Percentiles rank a stretch among this genome's conserved stretches.
Evolutionary conservation across 2,113 vertebrate species (phyloP).

Genomic region (Cheirogaleus medius): DNA sequence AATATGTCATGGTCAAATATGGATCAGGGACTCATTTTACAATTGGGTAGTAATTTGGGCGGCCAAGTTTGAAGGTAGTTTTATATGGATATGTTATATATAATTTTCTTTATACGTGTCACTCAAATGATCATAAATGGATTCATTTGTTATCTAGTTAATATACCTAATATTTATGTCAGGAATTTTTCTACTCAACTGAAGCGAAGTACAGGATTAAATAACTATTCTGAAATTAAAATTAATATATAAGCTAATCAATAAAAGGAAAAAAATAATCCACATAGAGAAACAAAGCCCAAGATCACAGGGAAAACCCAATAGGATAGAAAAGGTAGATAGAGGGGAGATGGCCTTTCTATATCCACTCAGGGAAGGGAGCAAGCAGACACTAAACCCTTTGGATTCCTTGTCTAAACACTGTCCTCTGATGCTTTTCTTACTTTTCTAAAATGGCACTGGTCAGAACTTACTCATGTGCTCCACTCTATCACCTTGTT

Average conservation of each 20-base stretch:
- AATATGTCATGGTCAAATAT: conserved; percentile 1
- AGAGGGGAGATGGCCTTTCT: not conserved
- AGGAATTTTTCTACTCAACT: conserved; percentile 31
- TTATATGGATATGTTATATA: not conserved
- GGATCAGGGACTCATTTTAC: not conserved
- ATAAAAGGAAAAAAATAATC: not conserved
- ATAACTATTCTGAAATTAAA: conserved; percentile 28
- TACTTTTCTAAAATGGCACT: not conserved
- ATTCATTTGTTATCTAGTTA: not conserved
- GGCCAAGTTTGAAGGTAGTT: not conserved
- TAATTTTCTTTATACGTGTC: not conserved
- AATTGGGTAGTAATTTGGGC: not conserved
- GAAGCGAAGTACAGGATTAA: not conserved
- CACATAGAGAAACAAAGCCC: not conserved
- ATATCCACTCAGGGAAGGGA: not conserved
- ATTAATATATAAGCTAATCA: not conserved
- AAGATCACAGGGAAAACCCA: not conserved
- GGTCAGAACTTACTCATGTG: not conserved
- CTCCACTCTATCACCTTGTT: not conserved
- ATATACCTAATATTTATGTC: not conserved
- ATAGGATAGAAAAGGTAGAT: not conserved
- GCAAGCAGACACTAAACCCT: not conserved
- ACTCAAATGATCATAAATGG: not conserved
- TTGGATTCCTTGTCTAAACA: not conserved
- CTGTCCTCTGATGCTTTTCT: not conserved